Base-by-base conservation (phyloP, 2,888 invertebrate species). In the Petrolisthes manimaculis region DNA sequence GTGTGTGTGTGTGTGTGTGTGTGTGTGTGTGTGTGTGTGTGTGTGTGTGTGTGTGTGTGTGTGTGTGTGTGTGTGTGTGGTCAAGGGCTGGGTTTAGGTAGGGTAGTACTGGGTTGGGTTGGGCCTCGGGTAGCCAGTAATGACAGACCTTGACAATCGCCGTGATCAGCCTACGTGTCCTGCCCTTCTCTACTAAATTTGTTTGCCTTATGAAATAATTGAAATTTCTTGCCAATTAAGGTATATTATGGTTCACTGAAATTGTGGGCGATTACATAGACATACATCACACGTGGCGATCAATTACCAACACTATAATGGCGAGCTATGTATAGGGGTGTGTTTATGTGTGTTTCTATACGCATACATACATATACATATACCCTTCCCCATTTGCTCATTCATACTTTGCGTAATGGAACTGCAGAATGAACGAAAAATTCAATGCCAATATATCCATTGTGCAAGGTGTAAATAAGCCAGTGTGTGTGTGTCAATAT, bases 171-270 rank as follows among this genome's bases (percentile, higher is more conserved):
- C 71, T 12, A 71, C 71, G 71, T 71, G 71, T 71, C 71, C 21
- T n/a, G 21, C 14, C 14, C 71, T 71, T 71, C 71, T 71, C 71
- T 71, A 71, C 71, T 71, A 71, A 71, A 71, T 71, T 71, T 12
- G 71, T 71, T 71, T 71, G 14, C 1, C 71, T 21, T 71, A 71
- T 71, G 71, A 71, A 71, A 71, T 71, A 71, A 71, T 71, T 71
- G 71, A 71, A 71, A 71, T 71, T 71, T 71, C 71, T 71, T 71
- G 71, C 71, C 71, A 71, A 71, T 71, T 71, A 71, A 71, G 71
- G 71, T 6, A 71, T 71, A 71, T 71, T 71, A 71, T 71, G 71
- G 71, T n/a, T 71, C 18, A n/a, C 71, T 71, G 71, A 71, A 71
- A 71, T 71, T 71, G 71, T 71, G 71, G 6, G 21, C 71, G 71